Evolutionary conservation across 2,888 invertebrate species (phyloP), one percentile per base, ranked within the genome.

Genomic region (Serripes groenlandicus): DNA sequence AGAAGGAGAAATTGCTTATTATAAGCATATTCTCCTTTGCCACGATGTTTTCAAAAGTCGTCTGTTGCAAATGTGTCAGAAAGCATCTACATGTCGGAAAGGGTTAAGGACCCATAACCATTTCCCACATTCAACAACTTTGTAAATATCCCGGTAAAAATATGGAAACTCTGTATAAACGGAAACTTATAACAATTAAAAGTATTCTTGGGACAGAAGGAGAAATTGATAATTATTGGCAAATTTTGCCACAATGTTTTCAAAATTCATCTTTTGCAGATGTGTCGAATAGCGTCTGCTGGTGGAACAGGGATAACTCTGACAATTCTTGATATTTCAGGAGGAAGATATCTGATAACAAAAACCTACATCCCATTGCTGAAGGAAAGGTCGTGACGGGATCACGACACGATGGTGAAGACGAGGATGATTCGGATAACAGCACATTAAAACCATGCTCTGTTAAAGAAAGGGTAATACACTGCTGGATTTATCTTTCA

Each of bases 281-380:
- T n/a, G n/a, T n/a, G n/a, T n/a, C n/a, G n/a, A n/a, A n/a, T n/a
- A n/a, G n/a, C n/a, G n/a, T n/a, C n/a, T n/a, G n/a, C n/a, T n/a
- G n/a, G n/a, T n/a, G n/a, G n/a, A n/a, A n/a, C n/a, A n/a, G n/a
- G n/a, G n/a, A n/a, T n/a, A n/a, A n/a, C n/a, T n/a, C n/a, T n/a
- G n/a, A n/a, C 15, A 49, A 49, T 49, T 49, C 18, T 49, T 21
- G 18, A 49, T 21, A 49, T 62, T 64, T 18, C 77, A 80, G 75
- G 77, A 75, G 90, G 23, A 87, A 83, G 72, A 78, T 81, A 32
- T 88, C 90, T 11, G 87, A 89, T 64, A 76, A 82, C 52, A 77
- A 75, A 32, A 85, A 77, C 28, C 85, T 91, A 54, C 86, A 88
- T 34, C 88, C 90, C 21, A 91, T 92, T 26, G 78, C 75, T 9